Percentiles rank a stretch among this genome's conserved stretches.
These are phyloP conservation scores for Illadopsis cleaveri DNA, from an alignment of 2,113 vertebrate species.

Conservation along the genomic window DNA sequence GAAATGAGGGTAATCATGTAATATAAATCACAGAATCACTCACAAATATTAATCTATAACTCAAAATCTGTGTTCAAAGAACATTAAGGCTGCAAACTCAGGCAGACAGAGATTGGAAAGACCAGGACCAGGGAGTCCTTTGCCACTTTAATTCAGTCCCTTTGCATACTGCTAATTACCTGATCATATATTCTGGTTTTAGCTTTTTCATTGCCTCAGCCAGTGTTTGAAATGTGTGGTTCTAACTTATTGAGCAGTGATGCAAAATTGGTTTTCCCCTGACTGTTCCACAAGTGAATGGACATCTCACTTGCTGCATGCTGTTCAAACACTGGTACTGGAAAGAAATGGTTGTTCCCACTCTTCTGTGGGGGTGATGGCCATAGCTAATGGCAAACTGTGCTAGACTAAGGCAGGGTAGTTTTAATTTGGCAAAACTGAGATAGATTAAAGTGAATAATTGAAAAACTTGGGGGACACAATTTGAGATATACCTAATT, in stretches of 20 bases:
- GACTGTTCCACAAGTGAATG: background rate
- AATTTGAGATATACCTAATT: background rate
- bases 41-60: background rate
- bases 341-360: background rate
- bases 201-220: background rate
- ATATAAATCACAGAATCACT: background rate
- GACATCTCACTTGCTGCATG: background rate
- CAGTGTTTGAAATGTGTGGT: background rate
- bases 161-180: background rate
- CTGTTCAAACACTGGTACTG: background rate
- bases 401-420: background rate
- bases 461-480: background rate
- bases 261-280: background rate
- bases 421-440: background rate
- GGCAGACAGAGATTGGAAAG: background rate
- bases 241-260: background rate
- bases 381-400: background rate
- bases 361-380: background rate
- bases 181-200: background rate
- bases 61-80: background rate
- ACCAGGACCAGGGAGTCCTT: background rate
- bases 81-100: background rate
- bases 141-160: background rate
- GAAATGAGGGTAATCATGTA: background rate
- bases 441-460: background rate